These are phyloP conservation scores for Drosophila rufa DNA, from an alignment of 1,140 invertebrate genomes.

Conservation along the genomic window DNA sequence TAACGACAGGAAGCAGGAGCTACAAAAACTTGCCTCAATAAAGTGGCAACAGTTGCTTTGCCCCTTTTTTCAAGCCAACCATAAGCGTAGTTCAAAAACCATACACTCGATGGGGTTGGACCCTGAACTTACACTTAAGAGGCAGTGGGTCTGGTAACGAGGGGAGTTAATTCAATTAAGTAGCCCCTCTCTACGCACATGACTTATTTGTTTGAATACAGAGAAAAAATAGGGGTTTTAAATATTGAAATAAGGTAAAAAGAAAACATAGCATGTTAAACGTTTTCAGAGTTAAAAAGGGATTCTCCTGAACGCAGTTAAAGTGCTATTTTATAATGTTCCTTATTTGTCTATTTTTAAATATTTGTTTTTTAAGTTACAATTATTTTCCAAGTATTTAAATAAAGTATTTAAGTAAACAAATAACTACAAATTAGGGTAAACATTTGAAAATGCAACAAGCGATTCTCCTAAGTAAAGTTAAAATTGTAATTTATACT, in stretches of 20 bases:
- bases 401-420: too few relatives aligned
- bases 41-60: conserved; percentile 14
- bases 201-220: background rate
- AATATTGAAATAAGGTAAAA: too few relatives aligned
- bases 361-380: background rate
- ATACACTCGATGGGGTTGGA: background rate
- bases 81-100: conserved; percentile 5
- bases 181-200: background rate
- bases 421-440: too few relatives aligned
- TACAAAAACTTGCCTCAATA: conserved; percentile 41
- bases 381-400: background rate
- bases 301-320: too few relatives aligned
- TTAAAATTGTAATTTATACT: too few relatives aligned
- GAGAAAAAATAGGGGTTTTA: background rate
- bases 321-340: too few relatives aligned
- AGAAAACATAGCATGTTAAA: too few relatives aligned
- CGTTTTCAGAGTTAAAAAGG: too few relatives aligned
- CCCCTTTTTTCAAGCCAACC: conserved; percentile 17
- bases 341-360: too few relatives aligned
- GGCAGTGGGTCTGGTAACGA: background rate
- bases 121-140: background rate
- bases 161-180: conserved; percentile 8
- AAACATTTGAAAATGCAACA: too few relatives aligned
- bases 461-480: too few relatives aligned
- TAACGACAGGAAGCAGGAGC: conserved; percentile 49